A percentile compares a stretch with the other conserved stretches of the same genome.
These are phyloP conservation scores for Toxotes chatareus DNA, from an alignment of 2,113 vertebrate genomes.

Conservation along the genomic window DNA sequence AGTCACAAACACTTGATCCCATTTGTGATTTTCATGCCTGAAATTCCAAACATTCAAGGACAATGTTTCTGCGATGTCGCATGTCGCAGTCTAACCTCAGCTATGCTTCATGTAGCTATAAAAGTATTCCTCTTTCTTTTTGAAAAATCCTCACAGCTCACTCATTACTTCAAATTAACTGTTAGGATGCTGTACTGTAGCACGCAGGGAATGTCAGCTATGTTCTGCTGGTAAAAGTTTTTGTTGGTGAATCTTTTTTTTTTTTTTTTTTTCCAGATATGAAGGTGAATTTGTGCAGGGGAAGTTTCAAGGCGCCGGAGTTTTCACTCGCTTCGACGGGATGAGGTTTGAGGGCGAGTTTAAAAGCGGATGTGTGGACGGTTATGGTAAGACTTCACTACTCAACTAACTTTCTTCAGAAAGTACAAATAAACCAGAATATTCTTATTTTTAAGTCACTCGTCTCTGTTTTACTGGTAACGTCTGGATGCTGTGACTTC, in stretches of 20 bases:
- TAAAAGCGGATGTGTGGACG: slow-evolving; percentile 94
- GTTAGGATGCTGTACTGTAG: background rate
- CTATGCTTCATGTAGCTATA: background rate
- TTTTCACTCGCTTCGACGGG: slow-evolving; percentile 94
- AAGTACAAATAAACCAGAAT: background rate
- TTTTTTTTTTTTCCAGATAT: slow-evolving; percentile 84
- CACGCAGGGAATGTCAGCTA: background rate
- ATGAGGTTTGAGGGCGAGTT: slow-evolving; percentile 98
- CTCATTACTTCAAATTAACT: background rate
- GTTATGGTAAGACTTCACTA: slow-evolving; percentile 87
- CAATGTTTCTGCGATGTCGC: background rate
- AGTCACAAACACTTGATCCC: background rate
- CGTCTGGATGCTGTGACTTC: background rate
- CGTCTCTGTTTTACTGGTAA: background rate
- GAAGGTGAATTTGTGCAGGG: slow-evolving; percentile 97
- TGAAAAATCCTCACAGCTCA: background rate
- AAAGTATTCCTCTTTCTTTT: background rate
- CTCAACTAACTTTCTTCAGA: background rate
- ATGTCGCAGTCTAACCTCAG: background rate
- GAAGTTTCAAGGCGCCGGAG: slow-evolving; percentile 94
- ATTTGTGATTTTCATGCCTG: background rate
- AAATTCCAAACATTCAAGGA: slow-evolving; percentile 11
- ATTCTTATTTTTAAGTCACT: too few relatives aligned
- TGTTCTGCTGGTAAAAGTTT: background rate
- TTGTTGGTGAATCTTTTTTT: background rate